These are phyloP conservation scores for Portevinia maculata DNA, from an alignment of 2,888 invertebrate species.

Conservation along the genomic window DNA sequence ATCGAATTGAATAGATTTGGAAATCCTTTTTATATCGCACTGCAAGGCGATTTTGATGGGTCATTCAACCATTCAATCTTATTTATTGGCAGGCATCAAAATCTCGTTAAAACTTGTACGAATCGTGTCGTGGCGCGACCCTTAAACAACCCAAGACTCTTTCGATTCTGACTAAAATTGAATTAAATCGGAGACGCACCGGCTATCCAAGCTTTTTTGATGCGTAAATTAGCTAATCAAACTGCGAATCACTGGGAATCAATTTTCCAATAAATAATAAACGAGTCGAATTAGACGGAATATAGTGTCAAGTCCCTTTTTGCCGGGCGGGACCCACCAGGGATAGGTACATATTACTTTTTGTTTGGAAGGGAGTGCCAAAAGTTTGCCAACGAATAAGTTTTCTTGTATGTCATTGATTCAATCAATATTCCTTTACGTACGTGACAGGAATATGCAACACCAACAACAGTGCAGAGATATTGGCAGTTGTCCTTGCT, in stretches of 20 bases:
- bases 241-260: conserved; percentile 73
- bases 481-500: conserved; percentile 35
- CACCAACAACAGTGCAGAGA: conserved; percentile 2
- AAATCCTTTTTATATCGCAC: conserved; percentile 60
- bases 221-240: conserved; percentile 74
- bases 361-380: too few species aligned
- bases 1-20: conserved; percentile 62
- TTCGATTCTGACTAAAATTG: conserved; percentile 53
- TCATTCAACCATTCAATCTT: conserved; percentile 71
- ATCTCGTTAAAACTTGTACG: conserved; percentile 69
- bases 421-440: conserved; percentile 66
- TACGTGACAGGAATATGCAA: conserved; percentile 63
- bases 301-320: background rate
- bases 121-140: conserved; percentile 1
- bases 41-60: conserved; percentile 57
- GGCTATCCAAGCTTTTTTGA: conserved; percentile 68
- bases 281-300: conserved; percentile 18
- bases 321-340: background rate
- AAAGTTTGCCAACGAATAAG: conserved; percentile 48
- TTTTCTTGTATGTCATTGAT: conserved; percentile 69
- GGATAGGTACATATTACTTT: conserved; percentile 13
- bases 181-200: conserved; percentile 67
- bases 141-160: background rate
- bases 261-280: conserved; percentile 73
- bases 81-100: conserved; percentile 73